Base-by-base conservation (phyloP, 2,888 invertebrate genomes). In the Zonitis immaculata region DNA sequence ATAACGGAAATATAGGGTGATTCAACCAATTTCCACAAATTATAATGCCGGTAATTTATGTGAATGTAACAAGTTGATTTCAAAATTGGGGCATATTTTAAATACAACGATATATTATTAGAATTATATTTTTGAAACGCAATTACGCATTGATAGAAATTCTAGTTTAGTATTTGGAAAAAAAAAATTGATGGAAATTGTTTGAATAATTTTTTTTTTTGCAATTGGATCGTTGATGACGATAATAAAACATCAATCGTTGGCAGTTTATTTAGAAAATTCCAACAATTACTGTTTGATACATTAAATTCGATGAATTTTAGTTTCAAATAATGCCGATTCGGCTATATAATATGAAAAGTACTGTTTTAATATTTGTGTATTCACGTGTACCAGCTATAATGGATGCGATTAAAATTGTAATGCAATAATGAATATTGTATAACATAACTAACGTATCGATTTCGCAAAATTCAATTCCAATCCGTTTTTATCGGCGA, bases 191-290 rank as follows among this genome's bases (percentile, higher is more conserved):
- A 32, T 39, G 16, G 8, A 18, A 39, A 39, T 28, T n/a, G n/a
- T n/a, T 28, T 11, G 1, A 26, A 26, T n/a, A 26, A 26, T 39
- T 20, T 2, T 18, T 9, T 5, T 11, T 11, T 16, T 11, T 11
- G 18, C 26, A 26, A 26, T 26, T 3, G 18, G n/a, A 18, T 20
- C 18, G 26, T 26, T 26, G 39, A 39, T 39, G 39, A 11, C n/a
- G 35, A 35, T 35, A 8, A 18, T 9, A 7, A 18, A 20, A n/a
- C 39, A 47, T 35, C 25, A 46, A 32, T 32, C 7, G 14, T 22
- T 14, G 3, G 9, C n/a, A 6, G 47, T 47, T 47, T 47, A 47
- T 47, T 47, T 35, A n/a, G 20, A 35, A 47, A 47, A 32, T 47
- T 7, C 12, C n/a, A 20, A 32, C 32, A 30, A 32, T 47, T 32